A percentile compares a stretch with the other conserved stretches of the same genome.
Conservation (phyloP, 2,797 vertebrate species). For the Fratercula arctica region DNA sequence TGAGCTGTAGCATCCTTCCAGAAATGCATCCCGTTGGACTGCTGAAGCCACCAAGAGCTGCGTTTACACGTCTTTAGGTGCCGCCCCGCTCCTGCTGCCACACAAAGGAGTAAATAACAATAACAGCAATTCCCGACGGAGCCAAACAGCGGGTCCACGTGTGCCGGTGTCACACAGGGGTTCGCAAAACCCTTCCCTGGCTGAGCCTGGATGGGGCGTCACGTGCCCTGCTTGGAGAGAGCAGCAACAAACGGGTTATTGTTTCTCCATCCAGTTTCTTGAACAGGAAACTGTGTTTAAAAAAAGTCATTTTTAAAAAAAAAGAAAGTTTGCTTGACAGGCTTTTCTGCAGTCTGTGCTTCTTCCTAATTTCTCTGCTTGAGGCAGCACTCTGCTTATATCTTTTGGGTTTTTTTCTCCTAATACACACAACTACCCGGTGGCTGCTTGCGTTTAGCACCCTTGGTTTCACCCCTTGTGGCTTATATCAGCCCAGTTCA, state of each 20-base stretch:
- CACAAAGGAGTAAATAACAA: not conserved
- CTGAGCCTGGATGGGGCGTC: not conserved
- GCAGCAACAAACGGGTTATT: not conserved
- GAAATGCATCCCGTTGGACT: rapidly evolving
- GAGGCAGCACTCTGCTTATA: not conserved
- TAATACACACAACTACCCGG: not conserved
- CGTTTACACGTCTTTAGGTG: not conserved
- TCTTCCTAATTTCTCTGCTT: not conserved
- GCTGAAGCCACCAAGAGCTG: not conserved
- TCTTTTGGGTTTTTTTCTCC: not conserved
- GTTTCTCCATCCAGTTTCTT: slow-evolving; percentile 23
- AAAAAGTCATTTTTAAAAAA: not conserved
- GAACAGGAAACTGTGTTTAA: slow-evolving; percentile 10
- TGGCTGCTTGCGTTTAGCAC: not conserved
- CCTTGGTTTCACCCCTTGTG: not conserved
- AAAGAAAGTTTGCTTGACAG: not conserved
- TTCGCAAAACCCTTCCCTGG: not conserved
- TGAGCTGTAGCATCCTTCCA: not conserved
- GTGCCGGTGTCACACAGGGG: not conserved
- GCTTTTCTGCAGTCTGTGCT: not conserved
- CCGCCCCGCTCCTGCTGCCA: not conserved
- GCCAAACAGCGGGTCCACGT: not conserved
- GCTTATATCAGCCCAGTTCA: not conserved
- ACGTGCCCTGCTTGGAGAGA: rapidly evolving
- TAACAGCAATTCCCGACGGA: not conserved